Conservation (phyloP, 2,113 vertebrate genomes). For the Xenopus tropicalis region UCB_Xtro_10.0 CM004443.2:16695501-16696000, state of each 20-base stretch:
- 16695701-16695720: constrained; percentile 5
- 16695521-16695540: no score
- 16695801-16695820: not conserved
- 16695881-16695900: not conserved
- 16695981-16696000: constrained; percentile 44
- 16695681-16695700: constrained; percentile 42
- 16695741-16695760: constrained; percentile 42
- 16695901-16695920: not conserved
- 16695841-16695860: constrained; percentile 11
- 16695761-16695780: fast-evolving
- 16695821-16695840: constrained; percentile 48
- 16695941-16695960: not conserved
- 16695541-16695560: no score
- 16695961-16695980: constrained; percentile 48
- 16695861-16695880: not conserved
- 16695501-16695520: no score
- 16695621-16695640: no score
- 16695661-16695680: no score
- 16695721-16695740: not conserved
- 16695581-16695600: no score
- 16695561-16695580: no score
- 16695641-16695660: no score
- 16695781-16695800: not conserved
- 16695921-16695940: not conserved
- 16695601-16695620: no score